A percentile compares a stretch with the other conserved stretches of the same genome.
Evolutionary conservation across 2,113 vertebrate genomes (phyloP).

Genomic region (Elgaria multicarinata): DNA sequence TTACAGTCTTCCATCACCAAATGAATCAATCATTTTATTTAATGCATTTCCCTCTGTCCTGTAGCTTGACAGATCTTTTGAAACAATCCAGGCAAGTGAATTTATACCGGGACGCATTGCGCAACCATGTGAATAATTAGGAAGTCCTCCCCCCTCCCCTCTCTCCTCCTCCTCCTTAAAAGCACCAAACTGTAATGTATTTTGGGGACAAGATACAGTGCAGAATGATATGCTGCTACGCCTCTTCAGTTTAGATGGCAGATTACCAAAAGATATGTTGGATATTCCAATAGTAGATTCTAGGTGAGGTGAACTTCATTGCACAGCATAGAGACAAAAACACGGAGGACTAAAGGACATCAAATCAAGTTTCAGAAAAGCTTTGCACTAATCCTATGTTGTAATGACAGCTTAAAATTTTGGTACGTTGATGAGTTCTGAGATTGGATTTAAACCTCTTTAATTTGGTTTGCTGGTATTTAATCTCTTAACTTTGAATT

Average conservation of each 20-base stretch:
- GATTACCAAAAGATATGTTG: background rate
- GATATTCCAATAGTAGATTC: conserved; percentile 33
- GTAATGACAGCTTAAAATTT: conserved; percentile 86
- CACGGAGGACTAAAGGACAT: conserved; percentile 54
- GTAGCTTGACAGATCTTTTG: background rate
- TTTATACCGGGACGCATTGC: background rate
- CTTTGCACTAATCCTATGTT: conserved; percentile 86
- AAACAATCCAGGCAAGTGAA: accelerated
- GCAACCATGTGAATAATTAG: conserved; percentile 44
- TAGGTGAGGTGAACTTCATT: conserved; percentile 55
- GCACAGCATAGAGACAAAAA: conserved; percentile 33
- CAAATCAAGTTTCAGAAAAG: conserved; percentile 73
- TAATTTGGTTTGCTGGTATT: conserved; percentile 88
- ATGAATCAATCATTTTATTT: conserved; percentile 15
- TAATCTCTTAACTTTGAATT: conserved; percentile 91
- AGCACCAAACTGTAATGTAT: conserved; percentile 30
- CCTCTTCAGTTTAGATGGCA: background rate
- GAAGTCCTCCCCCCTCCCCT: background rate
- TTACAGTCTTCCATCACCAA: conserved; percentile 39
- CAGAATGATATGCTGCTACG: background rate
- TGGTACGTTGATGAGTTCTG: conserved; percentile 87
- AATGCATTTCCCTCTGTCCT: conserved; percentile 6
- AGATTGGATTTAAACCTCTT: conserved; percentile 91
- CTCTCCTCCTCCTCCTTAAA: background rate
- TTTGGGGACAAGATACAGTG: conserved; percentile 41